Base-by-base conservation (phyloP, 2,888 invertebrate genomes). In the Campaea margaritaria region DNA sequence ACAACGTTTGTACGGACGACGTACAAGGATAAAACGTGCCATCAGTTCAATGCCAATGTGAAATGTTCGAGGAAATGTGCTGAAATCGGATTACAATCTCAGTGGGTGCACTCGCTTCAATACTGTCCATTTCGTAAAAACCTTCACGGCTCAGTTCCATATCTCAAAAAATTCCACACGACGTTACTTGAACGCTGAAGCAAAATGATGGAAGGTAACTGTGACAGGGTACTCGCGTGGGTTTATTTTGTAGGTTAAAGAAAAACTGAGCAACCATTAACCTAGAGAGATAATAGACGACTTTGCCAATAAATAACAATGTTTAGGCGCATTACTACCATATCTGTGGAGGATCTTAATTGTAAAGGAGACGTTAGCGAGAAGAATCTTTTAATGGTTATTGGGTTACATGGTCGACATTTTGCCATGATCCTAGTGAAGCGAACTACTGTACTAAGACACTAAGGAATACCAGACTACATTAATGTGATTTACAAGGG, bases 211-310 rank as follows among this genome's bases (percentile, higher is more conserved):
- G 21, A 14, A 48, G 31, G 11, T 31, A 39, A 43, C 7, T 34
- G 34, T n/a, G 53, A 49, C 31, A 49, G 11, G 28, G 53, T 53
- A 39, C 51, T 38, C 2, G 8, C 7, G 38, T 41, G 39, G 9
- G 48, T 16, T 28, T 31, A 2, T 42, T 28, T 34, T 44, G 46
- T 50, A 39, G 47, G 58, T 46, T 10, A 28, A 47, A 51, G 21
- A 46, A 54, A 60, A 55, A 31, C 50, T 34, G 54, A 58, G 51
- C 47, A 58, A 48, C 64, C 62, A 72, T 72, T 68, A 68, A 67
- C 71, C 71, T 56, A 71, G 39, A 63, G 55, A 69, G 65, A 68
- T 67, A 65, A 65, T 66, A 55, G 58, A 55, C 49, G 14, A 53
- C 55, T 56, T 59, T 55, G 63, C 53, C 57, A 64, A 64, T 65